A percentile compares a stretch with the other conserved stretches of the same genome.
Evolutionary conservation across 2,888 invertebrate genomes (phyloP).

Genomic region (Eupithecia exiguata): DNA sequence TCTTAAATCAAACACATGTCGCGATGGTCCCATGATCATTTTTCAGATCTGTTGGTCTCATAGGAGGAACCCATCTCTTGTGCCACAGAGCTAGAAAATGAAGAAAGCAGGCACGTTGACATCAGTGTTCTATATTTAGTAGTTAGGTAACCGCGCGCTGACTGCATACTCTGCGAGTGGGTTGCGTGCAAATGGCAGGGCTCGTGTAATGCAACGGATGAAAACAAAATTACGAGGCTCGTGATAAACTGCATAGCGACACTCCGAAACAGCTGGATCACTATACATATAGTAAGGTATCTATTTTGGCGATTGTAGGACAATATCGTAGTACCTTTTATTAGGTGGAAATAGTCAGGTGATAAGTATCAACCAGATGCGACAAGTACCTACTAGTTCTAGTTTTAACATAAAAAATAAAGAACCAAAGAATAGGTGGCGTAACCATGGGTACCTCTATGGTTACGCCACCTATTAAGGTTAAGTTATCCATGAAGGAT

Average conservation of each 20-base stretch:
- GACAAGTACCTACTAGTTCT: background rate
- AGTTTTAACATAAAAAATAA: background rate
- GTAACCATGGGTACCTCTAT: background rate
- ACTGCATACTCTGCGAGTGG: constrained; percentile 19
- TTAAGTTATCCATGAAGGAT: no score
- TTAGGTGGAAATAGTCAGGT: background rate
- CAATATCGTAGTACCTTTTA: background rate
- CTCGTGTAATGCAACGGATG: constrained; percentile 41
- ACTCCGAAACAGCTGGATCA: constrained; percentile 19
- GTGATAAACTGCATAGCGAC: constrained; percentile 48
- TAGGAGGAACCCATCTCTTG: no score
- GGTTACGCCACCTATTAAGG: no score
- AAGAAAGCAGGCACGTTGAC: background rate
- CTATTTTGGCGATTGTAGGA: background rate
- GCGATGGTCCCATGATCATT: background rate
- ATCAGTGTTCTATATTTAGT: background rate
- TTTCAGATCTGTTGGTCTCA: background rate
- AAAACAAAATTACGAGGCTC: constrained; percentile 50
- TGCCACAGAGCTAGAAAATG: background rate
- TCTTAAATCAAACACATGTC: background rate
- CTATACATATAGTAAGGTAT: background rate
- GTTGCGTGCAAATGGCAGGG: constrained; percentile 35
- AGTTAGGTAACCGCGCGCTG: constrained; percentile 1
- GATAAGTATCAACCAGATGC: background rate
- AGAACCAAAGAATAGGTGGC: background rate